These are phyloP conservation scores for Tetramorium bicarinatum DNA, from an alignment of 2,888 invertebrate genomes.

Conservation along the genomic window DNA sequence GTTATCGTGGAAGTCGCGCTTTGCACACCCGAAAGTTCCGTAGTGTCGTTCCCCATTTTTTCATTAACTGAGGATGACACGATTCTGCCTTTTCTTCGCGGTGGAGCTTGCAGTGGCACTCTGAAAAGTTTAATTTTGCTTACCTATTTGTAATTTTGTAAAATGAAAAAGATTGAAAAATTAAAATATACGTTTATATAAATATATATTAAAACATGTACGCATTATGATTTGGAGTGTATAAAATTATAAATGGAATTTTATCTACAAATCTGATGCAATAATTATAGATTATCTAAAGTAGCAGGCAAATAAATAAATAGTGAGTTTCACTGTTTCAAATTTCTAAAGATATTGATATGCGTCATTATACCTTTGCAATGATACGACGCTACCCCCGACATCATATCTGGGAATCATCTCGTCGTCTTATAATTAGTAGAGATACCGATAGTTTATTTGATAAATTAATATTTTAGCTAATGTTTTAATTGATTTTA, in stretches of 20 bases:
- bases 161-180: neutral
- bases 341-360: neutral
- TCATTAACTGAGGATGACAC: slow-evolving; percentile 88
- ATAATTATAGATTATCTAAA: neutral
- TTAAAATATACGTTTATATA: neutral
- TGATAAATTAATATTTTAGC: neutral
- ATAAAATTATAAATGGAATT: neutral
- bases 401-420: slow-evolving; percentile 84
- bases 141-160: neutral
- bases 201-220: neutral
- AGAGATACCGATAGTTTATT: neutral
- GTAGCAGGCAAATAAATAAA: neutral
- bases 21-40: slow-evolving; percentile 87
- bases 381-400: slow-evolving; percentile 80
- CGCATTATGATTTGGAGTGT: neutral
- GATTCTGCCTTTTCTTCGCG: slow-evolving; percentile 89
- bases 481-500: neutral
- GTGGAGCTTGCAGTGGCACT: slow-evolving; percentile 89
- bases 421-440: slow-evolving; percentile 25
- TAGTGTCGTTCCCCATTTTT: slow-evolving; percentile 87
- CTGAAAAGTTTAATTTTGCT: slow-evolving; percentile 83
- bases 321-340: neutral
- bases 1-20: slow-evolving; percentile 93
- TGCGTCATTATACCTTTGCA: slow-evolving; percentile 78
- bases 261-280: neutral